Evolutionary conservation across 2,888 invertebrate genomes (phyloP).

Genomic region (Anoplius nigerrimus): DNA sequence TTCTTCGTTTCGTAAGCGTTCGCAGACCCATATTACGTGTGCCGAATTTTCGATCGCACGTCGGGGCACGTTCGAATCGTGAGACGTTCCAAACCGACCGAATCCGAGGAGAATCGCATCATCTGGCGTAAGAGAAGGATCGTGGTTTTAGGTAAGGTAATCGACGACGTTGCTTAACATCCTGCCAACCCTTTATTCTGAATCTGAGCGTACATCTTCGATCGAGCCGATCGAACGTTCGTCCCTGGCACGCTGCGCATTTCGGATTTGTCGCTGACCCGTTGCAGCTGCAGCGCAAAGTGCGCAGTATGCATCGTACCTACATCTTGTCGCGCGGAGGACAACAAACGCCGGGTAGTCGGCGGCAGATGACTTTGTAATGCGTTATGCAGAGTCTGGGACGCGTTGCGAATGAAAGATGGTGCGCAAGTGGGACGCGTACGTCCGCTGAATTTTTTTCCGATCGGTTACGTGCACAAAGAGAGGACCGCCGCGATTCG

Average conservation of each 20-base stretch:
- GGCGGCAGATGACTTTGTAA: background rate
- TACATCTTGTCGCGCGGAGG: too few relatives aligned
- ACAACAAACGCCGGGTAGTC: too few relatives aligned
- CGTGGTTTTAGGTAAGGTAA: too few relatives aligned
- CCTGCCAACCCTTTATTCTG: too few relatives aligned
- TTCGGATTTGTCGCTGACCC: too few relatives aligned
- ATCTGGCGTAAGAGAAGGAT: too few relatives aligned
- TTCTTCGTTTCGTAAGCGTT: conserved; percentile 44
- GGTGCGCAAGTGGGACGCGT: background rate
- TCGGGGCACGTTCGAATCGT: background rate
- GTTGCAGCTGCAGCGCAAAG: too few relatives aligned
- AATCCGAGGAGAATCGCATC: background rate
- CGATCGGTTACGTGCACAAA: background rate
- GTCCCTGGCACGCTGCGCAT: too few relatives aligned
- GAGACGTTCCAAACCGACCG: background rate
- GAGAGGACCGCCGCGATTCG: background rate
- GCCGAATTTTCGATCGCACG: conserved; percentile 31
- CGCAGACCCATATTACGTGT: conserved; percentile 50
- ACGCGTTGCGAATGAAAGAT: background rate
- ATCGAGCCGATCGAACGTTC: too few relatives aligned
- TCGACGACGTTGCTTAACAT: too few relatives aligned
- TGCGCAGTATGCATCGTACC: too few relatives aligned
- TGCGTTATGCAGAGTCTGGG: background rate
- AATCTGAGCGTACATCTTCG: too few relatives aligned
- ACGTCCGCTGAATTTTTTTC: background rate